Evolutionary conservation across 2,797 vertebrate species (phyloP).

Genomic region (Onychomys arenicola): DNA sequence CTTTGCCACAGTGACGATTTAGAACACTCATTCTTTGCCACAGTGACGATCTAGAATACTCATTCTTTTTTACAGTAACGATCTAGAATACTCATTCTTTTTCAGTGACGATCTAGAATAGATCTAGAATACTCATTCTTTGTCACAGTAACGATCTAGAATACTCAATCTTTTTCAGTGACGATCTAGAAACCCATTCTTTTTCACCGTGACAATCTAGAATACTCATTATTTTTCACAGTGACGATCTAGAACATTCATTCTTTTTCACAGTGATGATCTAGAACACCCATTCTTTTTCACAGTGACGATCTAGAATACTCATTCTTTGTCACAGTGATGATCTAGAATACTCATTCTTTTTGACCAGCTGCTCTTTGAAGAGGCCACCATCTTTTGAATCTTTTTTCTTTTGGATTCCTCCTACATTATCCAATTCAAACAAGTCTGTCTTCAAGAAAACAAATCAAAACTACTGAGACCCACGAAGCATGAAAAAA

Average conservation of each 20-base stretch:
- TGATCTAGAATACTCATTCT: no score
- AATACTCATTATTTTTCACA: slow-evolving; percentile 53
- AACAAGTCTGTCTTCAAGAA: slow-evolving; percentile 78
- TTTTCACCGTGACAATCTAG: slow-evolving; percentile 36
- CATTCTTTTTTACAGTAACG: no score
- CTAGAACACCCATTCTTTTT: slow-evolving; percentile 52
- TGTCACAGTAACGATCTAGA: neutral
- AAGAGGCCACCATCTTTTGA: slow-evolving; percentile 62
- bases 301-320: neutral
- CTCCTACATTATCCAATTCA: slow-evolving; percentile 59
- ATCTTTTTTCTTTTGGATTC: slow-evolving; percentile 50
- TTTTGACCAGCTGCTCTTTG: slow-evolving; percentile 7
- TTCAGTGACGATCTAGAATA: no score
- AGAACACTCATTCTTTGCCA: no score
- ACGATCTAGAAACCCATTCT: slow-evolving; percentile 40
- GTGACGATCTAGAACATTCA: slow-evolving; percentile 9
- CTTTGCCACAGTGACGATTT: no score
- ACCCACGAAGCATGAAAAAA: slow-evolving; percentile 72
- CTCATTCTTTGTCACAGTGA: slow-evolving; percentile 29
- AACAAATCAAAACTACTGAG: slow-evolving; percentile 76
- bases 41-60: no score
- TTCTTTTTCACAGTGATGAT: slow-evolving; percentile 29
- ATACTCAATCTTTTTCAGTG: slow-evolving; percentile 41
- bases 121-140: no score
- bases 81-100: no score